Percentiles rank a stretch among this genome's conserved stretches.
phyloP scores from a whole-genome alignment of 2,113 vertebrate species.

The Chrysochloris asiatica region DNA sequence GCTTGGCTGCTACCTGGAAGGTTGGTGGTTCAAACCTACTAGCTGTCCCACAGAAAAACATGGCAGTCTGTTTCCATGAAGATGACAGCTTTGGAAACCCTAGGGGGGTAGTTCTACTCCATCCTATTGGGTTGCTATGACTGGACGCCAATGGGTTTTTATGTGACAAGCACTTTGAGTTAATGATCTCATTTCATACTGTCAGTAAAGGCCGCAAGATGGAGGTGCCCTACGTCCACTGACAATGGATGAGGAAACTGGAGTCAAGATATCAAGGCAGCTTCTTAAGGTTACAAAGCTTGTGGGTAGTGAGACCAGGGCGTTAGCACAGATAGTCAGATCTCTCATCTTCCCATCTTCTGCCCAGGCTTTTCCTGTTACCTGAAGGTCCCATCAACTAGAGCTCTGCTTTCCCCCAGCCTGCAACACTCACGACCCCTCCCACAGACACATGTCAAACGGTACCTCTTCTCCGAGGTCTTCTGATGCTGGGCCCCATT shows the following conservation, averaged over 20 bases:
- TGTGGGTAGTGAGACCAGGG: fast-evolving
- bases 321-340: too few species aligned
- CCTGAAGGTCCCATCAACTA: too few species aligned
- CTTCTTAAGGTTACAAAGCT: background rate
- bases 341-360: fast-evolving
- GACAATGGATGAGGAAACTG: background rate
- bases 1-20: background rate
- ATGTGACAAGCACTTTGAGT: background rate
- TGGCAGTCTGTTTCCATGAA: background rate
- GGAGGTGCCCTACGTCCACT: background rate
- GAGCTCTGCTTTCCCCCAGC: background rate
- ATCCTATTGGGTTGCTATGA: background rate
- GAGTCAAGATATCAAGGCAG: background rate
- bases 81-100: background rate
- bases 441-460: background rate
- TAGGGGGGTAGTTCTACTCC: background rate
- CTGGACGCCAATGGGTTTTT: background rate
- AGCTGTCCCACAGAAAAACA: background rate
- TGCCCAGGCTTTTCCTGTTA: too few species aligned
- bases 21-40: background rate
- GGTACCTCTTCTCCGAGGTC: background rate
- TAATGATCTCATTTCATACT: background rate
- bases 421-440: background rate
- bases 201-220: fast-evolving
- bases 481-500: background rate